Percentiles rank a stretch among this genome's conserved stretches.
Evolutionary conservation across 2,888 invertebrate genomes (phyloP).

Genomic region (Bursaphelenchus okinawaensis): DNA sequence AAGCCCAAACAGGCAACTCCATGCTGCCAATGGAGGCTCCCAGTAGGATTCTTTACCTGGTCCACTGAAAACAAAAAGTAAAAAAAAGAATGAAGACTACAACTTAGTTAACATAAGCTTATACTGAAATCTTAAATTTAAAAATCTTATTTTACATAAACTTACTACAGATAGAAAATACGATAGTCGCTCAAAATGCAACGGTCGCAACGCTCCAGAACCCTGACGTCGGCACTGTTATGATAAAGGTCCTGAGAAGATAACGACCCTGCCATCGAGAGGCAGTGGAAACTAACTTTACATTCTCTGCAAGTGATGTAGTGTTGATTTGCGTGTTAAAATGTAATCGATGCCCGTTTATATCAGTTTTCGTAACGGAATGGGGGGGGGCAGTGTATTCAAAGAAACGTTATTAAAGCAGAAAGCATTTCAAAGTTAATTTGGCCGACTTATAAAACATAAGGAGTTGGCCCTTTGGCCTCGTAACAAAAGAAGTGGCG

Average conservation of each 20-base stretch:
- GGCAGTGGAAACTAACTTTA: not conserved
- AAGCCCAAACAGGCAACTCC: constrained; percentile 66
- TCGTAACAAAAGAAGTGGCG: not conserved
- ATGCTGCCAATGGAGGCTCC: constrained; percentile 81
- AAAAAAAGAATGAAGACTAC: not conserved
- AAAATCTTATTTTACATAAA: constrained; percentile 18
- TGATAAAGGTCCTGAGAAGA: not conserved
- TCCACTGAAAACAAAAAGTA: constrained; percentile 35
- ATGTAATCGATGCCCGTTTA: not conserved
- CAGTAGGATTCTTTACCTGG: constrained; percentile 61
- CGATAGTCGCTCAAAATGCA: constrained; percentile 45
- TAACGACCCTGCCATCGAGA: not conserved
- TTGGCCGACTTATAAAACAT: not conserved
- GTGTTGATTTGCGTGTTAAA: not conserved
- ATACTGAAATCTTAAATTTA: not conserved
- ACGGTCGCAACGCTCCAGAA: constrained; percentile 31
- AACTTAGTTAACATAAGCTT: too few relatives aligned
- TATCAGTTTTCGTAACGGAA: not conserved
- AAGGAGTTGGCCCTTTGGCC: not conserved
- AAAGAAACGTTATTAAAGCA: not conserved
- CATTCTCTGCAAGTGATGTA: not conserved
- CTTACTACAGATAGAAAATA: constrained; percentile 51
- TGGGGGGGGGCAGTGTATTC: too few relatives aligned
- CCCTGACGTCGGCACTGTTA: not conserved
- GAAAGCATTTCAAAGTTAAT: not conserved